Percentiles rank a stretch among this genome's conserved stretches.
These are phyloP conservation scores for Platysteira castanea DNA, from an alignment of 2,113 vertebrate species.

Conservation along the genomic window DNA sequence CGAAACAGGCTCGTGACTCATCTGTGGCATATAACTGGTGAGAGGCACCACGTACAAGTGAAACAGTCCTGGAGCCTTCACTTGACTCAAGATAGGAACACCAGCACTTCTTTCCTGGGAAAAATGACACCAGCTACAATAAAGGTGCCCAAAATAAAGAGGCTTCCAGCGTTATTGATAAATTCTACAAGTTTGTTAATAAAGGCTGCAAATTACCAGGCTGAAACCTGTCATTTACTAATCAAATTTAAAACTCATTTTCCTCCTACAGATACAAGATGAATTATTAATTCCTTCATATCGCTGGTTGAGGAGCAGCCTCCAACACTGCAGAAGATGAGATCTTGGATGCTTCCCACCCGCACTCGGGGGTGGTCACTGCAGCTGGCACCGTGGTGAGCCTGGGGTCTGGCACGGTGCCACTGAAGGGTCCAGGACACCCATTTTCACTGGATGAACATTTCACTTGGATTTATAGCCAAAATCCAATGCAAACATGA, in stretches of 20 bases:
- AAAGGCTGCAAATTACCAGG: constrained; percentile 57
- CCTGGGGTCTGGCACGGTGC: neutral
- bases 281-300: constrained; percentile 63
- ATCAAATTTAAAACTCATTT: constrained; percentile 64
- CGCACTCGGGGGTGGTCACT: neutral
- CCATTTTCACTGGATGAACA: neutral
- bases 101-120: neutral
- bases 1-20: constrained; percentile 28
- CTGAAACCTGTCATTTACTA: constrained; percentile 66
- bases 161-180: neutral
- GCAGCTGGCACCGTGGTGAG: neutral
- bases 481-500: neutral
- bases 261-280: constrained; percentile 59
- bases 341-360: constrained; percentile 6
- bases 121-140: neutral
- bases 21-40: neutral
- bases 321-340: constrained; percentile 30
- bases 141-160: neutral
- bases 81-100: neutral
- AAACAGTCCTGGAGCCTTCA: neutral
- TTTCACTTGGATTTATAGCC: neutral
- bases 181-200: constrained; percentile 65
- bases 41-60: neutral
- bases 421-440: neutral
- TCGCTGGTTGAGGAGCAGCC: constrained; percentile 28